These are phyloP conservation scores for Poeciliopsis infans DNA, from an alignment of 2,797 vertebrate genomes.

Conservation along the genomic window DNA sequence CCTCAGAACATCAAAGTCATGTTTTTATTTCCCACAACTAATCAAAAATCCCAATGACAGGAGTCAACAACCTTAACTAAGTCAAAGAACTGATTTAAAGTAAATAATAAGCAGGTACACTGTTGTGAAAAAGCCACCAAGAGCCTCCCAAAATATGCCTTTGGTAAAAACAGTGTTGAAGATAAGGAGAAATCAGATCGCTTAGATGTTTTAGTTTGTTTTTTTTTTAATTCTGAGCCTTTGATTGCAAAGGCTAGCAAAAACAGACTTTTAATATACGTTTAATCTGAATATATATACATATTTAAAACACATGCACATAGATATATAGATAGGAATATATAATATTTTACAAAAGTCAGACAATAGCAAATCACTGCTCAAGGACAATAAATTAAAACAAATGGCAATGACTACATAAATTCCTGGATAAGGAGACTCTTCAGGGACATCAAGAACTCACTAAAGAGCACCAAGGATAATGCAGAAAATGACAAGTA, in stretches of 20 bases:
- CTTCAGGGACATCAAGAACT: neutral
- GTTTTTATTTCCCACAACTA: neutral
- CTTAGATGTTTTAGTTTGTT: neutral
- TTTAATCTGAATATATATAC: neutral
- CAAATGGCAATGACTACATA: neutral
- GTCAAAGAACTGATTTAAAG: neutral
- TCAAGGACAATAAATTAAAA: neutral
- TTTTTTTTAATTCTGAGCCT: neutral
- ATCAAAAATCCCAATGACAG: neutral
- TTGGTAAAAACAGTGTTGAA: neutral
- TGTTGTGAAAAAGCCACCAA: neutral
- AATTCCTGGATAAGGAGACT: neutral
- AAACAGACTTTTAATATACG: neutral
- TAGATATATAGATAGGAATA: neutral
- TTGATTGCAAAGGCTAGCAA: neutral
- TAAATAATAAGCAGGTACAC: slow-evolving; percentile 1
- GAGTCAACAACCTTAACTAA: neutral
- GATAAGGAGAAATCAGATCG: neutral
- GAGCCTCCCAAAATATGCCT: neutral
- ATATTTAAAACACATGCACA: too few species aligned
- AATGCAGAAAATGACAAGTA: neutral
- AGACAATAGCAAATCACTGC: neutral
- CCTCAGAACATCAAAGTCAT: neutral
- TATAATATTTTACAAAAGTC: neutral
- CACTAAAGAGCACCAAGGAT: neutral